Base-by-base conservation (phyloP, 2,888 invertebrate species). In the Eledona agricola region DNA sequence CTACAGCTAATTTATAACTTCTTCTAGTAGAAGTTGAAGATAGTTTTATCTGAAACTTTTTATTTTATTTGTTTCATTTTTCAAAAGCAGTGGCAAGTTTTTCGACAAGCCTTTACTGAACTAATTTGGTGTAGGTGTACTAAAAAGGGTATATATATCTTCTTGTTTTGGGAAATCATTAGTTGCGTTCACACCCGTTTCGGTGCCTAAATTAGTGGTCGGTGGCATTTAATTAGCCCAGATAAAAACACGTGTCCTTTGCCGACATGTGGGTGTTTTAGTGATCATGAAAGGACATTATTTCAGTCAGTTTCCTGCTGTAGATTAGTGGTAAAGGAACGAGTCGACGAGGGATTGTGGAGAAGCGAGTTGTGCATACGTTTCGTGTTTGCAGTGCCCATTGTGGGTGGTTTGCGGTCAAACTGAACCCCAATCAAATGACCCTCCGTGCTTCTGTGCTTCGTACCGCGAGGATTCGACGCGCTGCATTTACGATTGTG, bases 401-500 rank as follows among this genome's bases (percentile, higher is more conserved):
- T 34, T 16, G 56, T 50, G 60, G 58, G 32, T 47, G 43, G 51
- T 58, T 58, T 60, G 60, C 43, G 58, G 60, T 46, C 38, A 23
- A 29, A 29, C 49, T 26, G 42, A 42, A 49, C 53, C 47, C 56
- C 56, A 56, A 58, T 60, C 58, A 34, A 56, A 7, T 37, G 58
- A 46, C 60, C 58, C 56, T 56, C 46, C 45, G 51, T 12, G 17
- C 23, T 32, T 32, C 31, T 32, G 22, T 50, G 29, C 32, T 20
- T 11, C 51, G 22, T 40, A 50, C 49, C 55, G 32, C 49, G 51
- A 42, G 51, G 42, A 43, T 59, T 46, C 57, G 47, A 31, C 52
- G 46, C 34, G 54, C 47, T 49, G 55, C 59, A 58, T 59, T 58
- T 60, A 58, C 58, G 57, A 53, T 53, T 59, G 51, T 57, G 51